These are phyloP conservation scores for Heterodera carotae DNA, from an alignment of 1,140 invertebrate species.

Conservation along the genomic window DNA sequence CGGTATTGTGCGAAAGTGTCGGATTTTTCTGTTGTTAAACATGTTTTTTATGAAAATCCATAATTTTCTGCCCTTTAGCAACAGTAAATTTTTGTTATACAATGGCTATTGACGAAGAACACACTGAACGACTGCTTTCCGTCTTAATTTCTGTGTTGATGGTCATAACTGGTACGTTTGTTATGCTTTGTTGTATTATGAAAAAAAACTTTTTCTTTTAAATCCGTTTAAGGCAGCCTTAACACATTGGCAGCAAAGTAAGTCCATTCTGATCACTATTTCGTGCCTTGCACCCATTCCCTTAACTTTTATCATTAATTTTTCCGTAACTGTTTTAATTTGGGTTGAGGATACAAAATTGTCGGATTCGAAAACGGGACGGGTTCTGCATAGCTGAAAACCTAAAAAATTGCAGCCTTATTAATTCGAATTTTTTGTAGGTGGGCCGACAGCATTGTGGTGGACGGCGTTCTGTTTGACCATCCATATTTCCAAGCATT, in stretches of 20 bases:
- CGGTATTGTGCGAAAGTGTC: too few species aligned
- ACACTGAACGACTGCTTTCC: conserved; percentile 34
- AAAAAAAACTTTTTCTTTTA: neutral
- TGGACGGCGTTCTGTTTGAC: conserved; percentile 58
- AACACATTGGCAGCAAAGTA: conserved; percentile 64
- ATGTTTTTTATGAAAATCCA: too few species aligned
- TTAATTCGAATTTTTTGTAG: conserved; percentile 29
- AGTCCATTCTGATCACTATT: neutral
- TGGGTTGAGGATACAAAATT: neutral
- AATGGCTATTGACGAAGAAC: conserved; percentile 28
- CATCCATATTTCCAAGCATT: conserved; percentile 59
- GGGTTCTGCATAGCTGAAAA: neutral
- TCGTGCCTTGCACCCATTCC: too few species aligned
- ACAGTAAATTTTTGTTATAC: conserved; percentile 3
- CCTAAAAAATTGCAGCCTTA: neutral
- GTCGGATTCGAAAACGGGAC: neutral
- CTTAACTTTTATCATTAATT: too few species aligned
- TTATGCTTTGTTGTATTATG: neutral
- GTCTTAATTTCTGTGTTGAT: conserved; percentile 52
- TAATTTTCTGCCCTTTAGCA: too few species aligned
- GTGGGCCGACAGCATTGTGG: conserved; percentile 62
- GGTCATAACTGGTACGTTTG: conserved; percentile 32
- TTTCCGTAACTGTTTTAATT: neutral
- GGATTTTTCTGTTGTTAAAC: too few species aligned
- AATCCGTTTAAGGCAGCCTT: conserved; percentile 36